Evolutionary conservation across 2,797 vertebrate species (phyloP).

Genomic region (Pteropus rufus): DNA sequence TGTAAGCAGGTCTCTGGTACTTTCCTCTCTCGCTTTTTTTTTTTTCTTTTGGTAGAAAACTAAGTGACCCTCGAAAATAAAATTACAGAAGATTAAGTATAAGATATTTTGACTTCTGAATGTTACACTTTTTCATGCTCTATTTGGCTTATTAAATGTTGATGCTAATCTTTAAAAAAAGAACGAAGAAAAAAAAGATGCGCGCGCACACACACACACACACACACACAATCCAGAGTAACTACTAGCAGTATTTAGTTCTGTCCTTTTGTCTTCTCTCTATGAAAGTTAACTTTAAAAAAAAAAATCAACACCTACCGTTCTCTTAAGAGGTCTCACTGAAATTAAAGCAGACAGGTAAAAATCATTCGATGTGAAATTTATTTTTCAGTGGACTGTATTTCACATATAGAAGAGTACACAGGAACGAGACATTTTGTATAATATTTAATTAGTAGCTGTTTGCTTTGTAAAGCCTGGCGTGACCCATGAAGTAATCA

Average conservation of each 20-base stretch:
- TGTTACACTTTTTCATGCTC: neutral
- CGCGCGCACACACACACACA: neutral
- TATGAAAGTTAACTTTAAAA: neutral
- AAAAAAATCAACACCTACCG: neutral
- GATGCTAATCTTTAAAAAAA: neutral
- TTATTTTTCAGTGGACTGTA: neutral
- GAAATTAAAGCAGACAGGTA: neutral
- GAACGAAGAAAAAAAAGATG: neutral
- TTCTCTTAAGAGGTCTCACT: neutral
- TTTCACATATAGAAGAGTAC: neutral
- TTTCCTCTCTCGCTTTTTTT: no score
- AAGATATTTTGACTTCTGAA: neutral
- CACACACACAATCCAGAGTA: neutral
- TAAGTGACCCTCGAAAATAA: neutral
- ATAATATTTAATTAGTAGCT: constrained; percentile 61
- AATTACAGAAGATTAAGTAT: neutral
- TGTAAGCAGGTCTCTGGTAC: neutral
- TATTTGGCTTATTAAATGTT: neutral
- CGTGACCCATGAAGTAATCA: constrained; percentile 59
- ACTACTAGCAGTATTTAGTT: neutral
- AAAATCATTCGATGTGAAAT: neutral
- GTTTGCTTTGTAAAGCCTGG: constrained; percentile 42
- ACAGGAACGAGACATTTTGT: constrained; percentile 26
- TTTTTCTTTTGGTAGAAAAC: neutral
- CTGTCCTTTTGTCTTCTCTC: neutral